phyloP scores from a whole-genome alignment of 2,888 invertebrate genomes.

The Malacosoma neustria region DNA sequence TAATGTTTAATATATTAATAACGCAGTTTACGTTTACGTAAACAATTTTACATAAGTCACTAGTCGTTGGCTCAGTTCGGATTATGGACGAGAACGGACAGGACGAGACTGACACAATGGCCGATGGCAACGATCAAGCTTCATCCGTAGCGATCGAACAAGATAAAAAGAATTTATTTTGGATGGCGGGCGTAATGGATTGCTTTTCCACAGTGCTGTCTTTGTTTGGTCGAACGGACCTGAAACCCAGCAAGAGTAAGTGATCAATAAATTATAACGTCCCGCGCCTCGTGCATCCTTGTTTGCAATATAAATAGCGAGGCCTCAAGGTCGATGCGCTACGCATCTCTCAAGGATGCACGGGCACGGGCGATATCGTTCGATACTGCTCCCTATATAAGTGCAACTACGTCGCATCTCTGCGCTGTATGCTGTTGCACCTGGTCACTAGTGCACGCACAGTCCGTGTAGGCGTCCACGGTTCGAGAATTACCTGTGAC shows the following conservation, averaged over 20 bases:
- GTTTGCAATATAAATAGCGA: constrained; percentile 11
- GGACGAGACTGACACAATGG: constrained; percentile 13
- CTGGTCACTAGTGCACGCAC: background rate
- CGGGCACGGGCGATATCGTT: constrained; percentile 4
- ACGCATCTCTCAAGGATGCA: constrained; percentile 17
- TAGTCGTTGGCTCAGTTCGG: background rate
- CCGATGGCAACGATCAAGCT: constrained; percentile 22
- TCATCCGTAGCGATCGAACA: constrained; percentile 18
- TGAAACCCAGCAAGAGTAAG: constrained; percentile 78
- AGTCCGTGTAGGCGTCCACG: no score
- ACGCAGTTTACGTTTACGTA: background rate
- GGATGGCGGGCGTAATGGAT: constrained; percentile 89
- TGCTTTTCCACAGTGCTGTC: constrained; percentile 92
- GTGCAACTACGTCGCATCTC: background rate
- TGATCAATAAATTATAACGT: constrained; percentile 1
- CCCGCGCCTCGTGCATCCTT: constrained; percentile 5
- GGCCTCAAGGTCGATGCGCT: constrained; percentile 28
- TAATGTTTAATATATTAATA: background rate
- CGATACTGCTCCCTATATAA: background rate
- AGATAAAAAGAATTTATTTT: constrained; percentile 74
- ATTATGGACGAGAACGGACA: constrained; percentile 19
- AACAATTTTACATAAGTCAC: background rate
- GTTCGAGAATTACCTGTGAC: background rate
- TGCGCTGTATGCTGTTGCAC: background rate
- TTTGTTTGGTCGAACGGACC: constrained; percentile 87